A percentile compares a stretch with the other conserved stretches of the same genome.
These are phyloP conservation scores for Anthoptus insignis DNA, from an alignment of 2,888 invertebrate genomes.

Conservation along the genomic window DNA sequence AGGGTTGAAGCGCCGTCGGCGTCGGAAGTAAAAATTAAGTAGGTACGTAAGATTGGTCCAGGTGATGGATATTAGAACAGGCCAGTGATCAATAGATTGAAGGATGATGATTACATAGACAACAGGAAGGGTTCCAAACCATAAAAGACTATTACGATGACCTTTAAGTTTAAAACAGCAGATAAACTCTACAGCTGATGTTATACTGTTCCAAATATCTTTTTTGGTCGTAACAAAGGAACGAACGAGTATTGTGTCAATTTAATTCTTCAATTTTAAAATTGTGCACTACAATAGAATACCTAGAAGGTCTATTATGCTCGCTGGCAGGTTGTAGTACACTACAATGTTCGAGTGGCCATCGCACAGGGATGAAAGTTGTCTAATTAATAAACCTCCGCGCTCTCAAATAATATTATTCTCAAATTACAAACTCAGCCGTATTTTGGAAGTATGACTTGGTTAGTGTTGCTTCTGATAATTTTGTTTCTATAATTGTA, in stretches of 20 bases:
- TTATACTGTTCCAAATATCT: too few relatives aligned
- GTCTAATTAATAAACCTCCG: conserved; percentile 75
- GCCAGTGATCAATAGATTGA: too few relatives aligned
- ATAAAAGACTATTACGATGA: too few relatives aligned
- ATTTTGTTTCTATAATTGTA: not conserved
- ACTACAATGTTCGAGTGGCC: conserved; percentile 62
- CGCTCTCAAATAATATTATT: conserved; percentile 60
- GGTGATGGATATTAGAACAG: too few relatives aligned
- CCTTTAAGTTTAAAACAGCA: too few relatives aligned
- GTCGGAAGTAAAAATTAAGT: too few relatives aligned
- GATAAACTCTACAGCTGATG: too few relatives aligned
- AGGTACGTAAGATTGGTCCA: too few relatives aligned
- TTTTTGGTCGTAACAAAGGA: conserved; percentile 17
- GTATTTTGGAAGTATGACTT: conserved; percentile 27
- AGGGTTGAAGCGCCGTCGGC: too few relatives aligned
- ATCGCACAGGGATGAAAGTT: conserved; percentile 66
- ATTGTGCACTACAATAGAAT: conserved; percentile 18
- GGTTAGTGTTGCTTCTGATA: conserved; percentile 27
- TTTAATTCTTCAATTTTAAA: conserved; percentile 21
- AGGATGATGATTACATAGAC: too few relatives aligned
- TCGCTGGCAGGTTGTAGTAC: conserved; percentile 48
- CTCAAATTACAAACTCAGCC: conserved; percentile 45
- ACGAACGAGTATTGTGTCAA: conserved; percentile 23
- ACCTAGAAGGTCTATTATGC: conserved; percentile 48
- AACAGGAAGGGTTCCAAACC: too few relatives aligned